Evolutionary conservation across 1,140 invertebrate genomes (phyloP), one percentile per base, ranked within the genome.

Genomic region (Drosophila oshimai): DNA sequence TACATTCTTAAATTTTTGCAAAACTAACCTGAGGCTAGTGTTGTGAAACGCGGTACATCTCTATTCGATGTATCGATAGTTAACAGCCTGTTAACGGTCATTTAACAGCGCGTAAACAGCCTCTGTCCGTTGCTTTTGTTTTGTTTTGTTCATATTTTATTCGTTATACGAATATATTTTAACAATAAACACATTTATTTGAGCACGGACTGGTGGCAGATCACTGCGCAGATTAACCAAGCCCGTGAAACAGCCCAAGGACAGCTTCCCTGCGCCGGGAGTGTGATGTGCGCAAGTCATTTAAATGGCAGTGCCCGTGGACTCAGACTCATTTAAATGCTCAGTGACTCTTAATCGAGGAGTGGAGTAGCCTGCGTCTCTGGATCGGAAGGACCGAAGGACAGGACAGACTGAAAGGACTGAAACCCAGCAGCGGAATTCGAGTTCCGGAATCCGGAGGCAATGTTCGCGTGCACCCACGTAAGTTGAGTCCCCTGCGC

Each of bases 401-500:
- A n/a, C n/a, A n/a, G n/a, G n/a, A n/a, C n/a, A n/a, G n/a, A n/a
- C n/a, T n/a, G n/a, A n/a, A n/a, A n/a, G n/a, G n/a, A n/a, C n/a
- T n/a, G 7, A 22, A 15, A n/a, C 6, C 4, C 26, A n/a, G 15
- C 26, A n/a, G 15, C n/a, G 51, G 6, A 7, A 34, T 17, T 13
- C 10, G 1, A 20, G 53, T 12, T 60, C 12, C 24, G n/a, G 1
- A 20, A 15, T 9, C 6, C n/a, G 9, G 29, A 22, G 41, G 55
- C 53, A 69, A 80, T 77, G 77, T 45, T 55, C 37, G 33, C 58
- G 9, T 53, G 6, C 36, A 72, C 67, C 67, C 10, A 57, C 58
- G 80, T 86, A 86, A 79, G 79, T 86, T 46, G 31, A 46, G 33
- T n/a, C n/a, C n/a, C n/a, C n/a, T 37, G 80, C 80, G 80, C 79